Percentiles rank a stretch among this genome's conserved stretches.
Conservation (phyloP, 92 coral and sea anemone genomes). For the Actinostola sp. region DNA sequence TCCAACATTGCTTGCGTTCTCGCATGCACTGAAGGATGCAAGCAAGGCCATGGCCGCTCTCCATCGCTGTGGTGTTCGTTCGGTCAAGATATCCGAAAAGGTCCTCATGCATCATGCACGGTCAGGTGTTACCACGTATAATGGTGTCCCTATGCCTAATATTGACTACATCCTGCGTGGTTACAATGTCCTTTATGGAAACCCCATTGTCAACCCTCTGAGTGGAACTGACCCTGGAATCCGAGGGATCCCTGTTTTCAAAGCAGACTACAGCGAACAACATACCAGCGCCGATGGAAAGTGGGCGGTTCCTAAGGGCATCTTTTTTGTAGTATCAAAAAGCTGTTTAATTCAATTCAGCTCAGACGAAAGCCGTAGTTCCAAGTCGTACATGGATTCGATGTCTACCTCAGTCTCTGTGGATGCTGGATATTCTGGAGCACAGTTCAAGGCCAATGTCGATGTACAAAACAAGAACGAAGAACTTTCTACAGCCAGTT, state of each 20-base stretch:
- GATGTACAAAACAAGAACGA: conserved; percentile 4
- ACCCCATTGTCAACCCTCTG: conserved; percentile 24
- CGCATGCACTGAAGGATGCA: too few species aligned
- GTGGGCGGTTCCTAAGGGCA: conserved; percentile 39
- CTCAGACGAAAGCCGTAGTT: conserved; percentile 12
- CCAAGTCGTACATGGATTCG: conserved; percentile 20
- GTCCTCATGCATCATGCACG: too few species aligned
- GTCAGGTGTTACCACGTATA: too few species aligned
- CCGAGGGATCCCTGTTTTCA: conserved; percentile 36
- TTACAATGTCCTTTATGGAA: conserved; percentile 35
- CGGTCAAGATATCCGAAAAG: too few species aligned
- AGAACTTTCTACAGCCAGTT: conserved; percentile 4
- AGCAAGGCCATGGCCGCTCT: too few species aligned
- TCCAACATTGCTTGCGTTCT: too few species aligned
- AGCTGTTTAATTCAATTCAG: conserved; percentile 25
- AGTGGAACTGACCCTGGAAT: conserved; percentile 42
- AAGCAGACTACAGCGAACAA: conserved; percentile 5
- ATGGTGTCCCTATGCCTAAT: conserved; percentile 16
- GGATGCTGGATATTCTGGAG: neutral
- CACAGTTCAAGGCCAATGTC: conserved; percentile 26
- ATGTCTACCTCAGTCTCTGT: conserved; percentile 17
- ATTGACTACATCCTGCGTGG: conserved; percentile 40
- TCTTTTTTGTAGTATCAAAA: conserved; percentile 9
- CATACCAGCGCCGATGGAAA: conserved; percentile 22
- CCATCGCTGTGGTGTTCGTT: too few species aligned